Evolutionary conservation across 2,797 vertebrate species (phyloP).

Genomic region (Peromyscus melanophrys): DNA sequence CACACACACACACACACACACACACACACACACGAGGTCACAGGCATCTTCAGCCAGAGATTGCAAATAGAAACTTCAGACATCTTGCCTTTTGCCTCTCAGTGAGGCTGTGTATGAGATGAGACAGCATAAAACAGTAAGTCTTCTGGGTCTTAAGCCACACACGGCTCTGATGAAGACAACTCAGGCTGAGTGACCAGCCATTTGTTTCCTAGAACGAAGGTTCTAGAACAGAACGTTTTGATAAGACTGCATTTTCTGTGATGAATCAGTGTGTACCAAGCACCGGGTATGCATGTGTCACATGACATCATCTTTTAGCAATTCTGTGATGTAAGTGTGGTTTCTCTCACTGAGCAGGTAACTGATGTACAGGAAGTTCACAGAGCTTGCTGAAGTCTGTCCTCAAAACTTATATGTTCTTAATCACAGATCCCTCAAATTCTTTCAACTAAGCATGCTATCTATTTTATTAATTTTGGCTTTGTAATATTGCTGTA

Average conservation of each 20-base stretch:
- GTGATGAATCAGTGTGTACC: not conserved
- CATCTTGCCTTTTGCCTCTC: not conserved
- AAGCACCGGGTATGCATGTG: not conserved
- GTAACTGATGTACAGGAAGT: not conserved
- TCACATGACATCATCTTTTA: not conserved
- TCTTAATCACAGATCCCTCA: not conserved
- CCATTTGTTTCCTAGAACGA: constrained; percentile 24
- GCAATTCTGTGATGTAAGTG: not conserved
- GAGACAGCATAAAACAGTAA: not conserved
- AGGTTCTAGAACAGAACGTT: constrained; percentile 24
- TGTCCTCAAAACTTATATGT: constrained; percentile 34
- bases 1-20: no score
- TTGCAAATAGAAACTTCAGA: constrained; percentile 20
- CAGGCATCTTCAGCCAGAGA: not conserved
- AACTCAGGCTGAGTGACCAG: not conserved
- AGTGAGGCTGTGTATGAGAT: not conserved
- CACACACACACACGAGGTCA: not conserved
- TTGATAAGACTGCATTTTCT: constrained; percentile 26
- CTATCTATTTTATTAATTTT: constrained; percentile 66
- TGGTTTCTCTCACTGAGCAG: not conserved
- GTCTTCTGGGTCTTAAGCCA: constrained; percentile 2
- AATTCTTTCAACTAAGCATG: constrained; percentile 40
- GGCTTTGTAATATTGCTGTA: constrained; percentile 60
- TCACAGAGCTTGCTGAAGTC: not conserved
- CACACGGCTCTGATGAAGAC: not conserved